These are phyloP conservation scores for Grus americana DNA, from an alignment of 2,113 vertebrate genomes.

Conservation along the genomic window DNA sequence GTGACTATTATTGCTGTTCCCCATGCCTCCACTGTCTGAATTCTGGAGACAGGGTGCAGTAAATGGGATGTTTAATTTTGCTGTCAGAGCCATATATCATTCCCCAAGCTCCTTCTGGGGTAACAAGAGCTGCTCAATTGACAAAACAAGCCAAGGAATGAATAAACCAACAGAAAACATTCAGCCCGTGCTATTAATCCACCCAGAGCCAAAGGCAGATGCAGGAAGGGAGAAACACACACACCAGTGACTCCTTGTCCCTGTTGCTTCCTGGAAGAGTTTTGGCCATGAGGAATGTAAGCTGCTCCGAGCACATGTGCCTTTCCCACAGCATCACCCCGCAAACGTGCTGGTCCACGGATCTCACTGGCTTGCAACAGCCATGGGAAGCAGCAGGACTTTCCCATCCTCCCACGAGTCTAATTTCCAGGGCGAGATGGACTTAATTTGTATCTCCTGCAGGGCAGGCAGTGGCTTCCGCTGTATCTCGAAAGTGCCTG, in stretches of 20 bases:
- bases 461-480: background rate
- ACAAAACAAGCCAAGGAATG: conserved; percentile 39
- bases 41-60: background rate
- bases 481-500: background rate
- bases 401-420: background rate
- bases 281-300: background rate
- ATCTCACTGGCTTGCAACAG: background rate
- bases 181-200: background rate
- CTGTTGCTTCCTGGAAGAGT: background rate
- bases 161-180: conserved; percentile 30
- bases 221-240: background rate
- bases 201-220: background rate
- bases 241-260: background rate
- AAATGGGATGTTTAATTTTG: conserved; percentile 50
- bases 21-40: background rate
- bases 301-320: fast-evolving
- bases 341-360: fast-evolving
- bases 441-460: background rate
- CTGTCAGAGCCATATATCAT: conserved; percentile 48
- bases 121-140: conserved; percentile 25
- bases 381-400: background rate
- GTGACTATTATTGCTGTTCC: background rate
- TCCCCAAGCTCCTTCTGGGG: conserved; percentile 18
- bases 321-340: background rate
- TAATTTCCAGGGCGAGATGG: background rate